Conservation (phyloP, 2,113 vertebrate genomes). For the Amazona vittata region DNA sequence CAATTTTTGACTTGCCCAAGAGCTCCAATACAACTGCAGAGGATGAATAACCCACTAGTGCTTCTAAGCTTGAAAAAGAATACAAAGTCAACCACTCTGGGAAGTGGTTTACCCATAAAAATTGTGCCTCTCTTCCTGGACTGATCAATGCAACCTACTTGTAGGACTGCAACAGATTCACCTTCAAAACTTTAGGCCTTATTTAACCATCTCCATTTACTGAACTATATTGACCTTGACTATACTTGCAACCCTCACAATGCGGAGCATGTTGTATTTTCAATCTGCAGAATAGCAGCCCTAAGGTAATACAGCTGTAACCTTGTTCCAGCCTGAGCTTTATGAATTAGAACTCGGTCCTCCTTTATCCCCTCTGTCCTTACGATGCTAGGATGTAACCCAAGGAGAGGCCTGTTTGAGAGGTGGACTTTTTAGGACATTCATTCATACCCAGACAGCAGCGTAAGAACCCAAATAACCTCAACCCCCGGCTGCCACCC, state of each 20-base stretch:
- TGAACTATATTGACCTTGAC: not conserved
- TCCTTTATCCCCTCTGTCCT: not conserved
- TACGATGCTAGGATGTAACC: not conserved
- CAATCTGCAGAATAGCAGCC: not conserved
- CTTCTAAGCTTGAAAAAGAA: not conserved
- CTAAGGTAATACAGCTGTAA: not conserved
- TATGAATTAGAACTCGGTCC: not conserved
- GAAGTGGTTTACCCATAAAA: not conserved
- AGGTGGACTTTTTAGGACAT: not conserved
- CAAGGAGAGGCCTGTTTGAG: not conserved
- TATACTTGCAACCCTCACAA: not conserved
- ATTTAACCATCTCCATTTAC: not conserved
- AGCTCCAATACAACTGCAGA: not conserved
- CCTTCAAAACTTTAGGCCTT: not conserved
- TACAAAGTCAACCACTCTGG: not conserved
- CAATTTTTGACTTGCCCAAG: not conserved
- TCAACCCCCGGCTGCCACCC: not conserved
- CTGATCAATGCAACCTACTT: not conserved
- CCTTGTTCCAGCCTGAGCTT: not conserved
- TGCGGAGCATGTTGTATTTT: not conserved
- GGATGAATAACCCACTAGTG: not conserved
- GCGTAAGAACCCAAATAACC: not conserved
- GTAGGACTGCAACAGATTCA: not conserved
- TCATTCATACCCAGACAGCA: not conserved
- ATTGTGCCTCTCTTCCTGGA: not conserved